phyloP scores from a whole-genome alignment of 2,113 vertebrate genomes.

The Vimba vimba region DNA sequence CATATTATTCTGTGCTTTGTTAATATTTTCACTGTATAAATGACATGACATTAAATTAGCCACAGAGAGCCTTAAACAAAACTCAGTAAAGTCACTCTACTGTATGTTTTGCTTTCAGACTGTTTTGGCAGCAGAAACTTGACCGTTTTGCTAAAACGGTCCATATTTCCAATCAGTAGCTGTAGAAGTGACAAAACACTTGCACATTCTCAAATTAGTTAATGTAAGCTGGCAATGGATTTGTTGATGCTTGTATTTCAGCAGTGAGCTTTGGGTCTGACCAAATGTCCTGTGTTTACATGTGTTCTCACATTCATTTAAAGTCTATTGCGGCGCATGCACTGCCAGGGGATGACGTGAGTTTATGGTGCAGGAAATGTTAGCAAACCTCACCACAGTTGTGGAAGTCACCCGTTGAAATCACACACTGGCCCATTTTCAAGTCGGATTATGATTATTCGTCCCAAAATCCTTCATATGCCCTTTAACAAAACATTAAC shows the following conservation, averaged over 20 bases:
- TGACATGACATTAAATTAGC: conserved; percentile 54
- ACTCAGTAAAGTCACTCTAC: conserved; percentile 49
- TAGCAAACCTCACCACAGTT: conserved; percentile 49
- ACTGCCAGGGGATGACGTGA: neutral
- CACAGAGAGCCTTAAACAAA: conserved; percentile 58
- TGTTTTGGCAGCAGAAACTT: conserved; percentile 54
- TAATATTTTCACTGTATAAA: conserved; percentile 56
- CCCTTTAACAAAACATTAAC: neutral
- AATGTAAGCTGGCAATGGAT: conserved; percentile 51
- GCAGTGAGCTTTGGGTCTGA: conserved; percentile 7
- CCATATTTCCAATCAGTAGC: conserved; percentile 36
- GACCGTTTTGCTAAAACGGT: conserved; percentile 24
- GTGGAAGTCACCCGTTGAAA: conserved; percentile 42
- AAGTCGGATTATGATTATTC: neutral
- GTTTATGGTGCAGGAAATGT: conserved; percentile 17
- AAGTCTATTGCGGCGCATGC: neutral
- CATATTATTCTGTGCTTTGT: conserved; percentile 1
- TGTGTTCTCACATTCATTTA: conserved; percentile 52
- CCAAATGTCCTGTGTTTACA: conserved; percentile 50
- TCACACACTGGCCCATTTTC: conserved; percentile 21
- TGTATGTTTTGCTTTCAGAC: conserved; percentile 53
- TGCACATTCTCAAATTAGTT: conserved; percentile 53
- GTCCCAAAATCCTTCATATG: neutral
- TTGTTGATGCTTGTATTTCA: conserved; percentile 59
- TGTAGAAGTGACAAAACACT: conserved; percentile 48